Evolutionary conservation across 2,888 invertebrate genomes (phyloP), one percentile per base, ranked within the genome.

Genomic region (Epiblema foenella): DNA sequence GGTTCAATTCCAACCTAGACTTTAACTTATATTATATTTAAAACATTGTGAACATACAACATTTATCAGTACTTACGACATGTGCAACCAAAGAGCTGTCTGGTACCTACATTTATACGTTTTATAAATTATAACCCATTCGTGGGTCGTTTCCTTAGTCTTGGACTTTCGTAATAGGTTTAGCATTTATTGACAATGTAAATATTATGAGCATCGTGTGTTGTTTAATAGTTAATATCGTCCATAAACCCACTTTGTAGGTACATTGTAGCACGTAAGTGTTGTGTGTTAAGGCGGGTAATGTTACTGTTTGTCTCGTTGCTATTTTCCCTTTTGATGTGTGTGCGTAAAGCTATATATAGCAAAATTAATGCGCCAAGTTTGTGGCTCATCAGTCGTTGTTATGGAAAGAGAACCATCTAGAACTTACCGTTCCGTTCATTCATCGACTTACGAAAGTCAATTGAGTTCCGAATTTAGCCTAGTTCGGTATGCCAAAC

Each of bases 391-490:
- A 78, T 81, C 79, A 77, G 75, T 83, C 79, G 80, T 77, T 80
- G 80, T 78, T 46, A 78, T 69, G 75, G 75, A 76, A 80, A 77
- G 79, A 81, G 78, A 85, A 82, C 77, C 72, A 77, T 74, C 75
- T 76, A 77, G 74, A 75, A 77, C 77, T 79, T 81, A 81, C 81
- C 78, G 79, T 79, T 81, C 79, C 76, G 83, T 87, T 85, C 85
- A 87, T 88, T 87, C 85, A 88, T 85, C 84, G 85, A 79, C 84
- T 84, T 87, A 85, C 88, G 82, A 89, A 87, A 89, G 87, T 89
- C 87, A 88, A 89, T 90, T 88, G 85, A 79, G 86, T 82, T 87
- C 87, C 88, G 78, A 87, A 89, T 90, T 88, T 89, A 88, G 87
- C 83, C 82, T 87, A 87, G 85, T 81, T 83, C 81, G 82, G 83